phyloP scores from a whole-genome alignment of 64 coral and sea anemone genomes.

The Stichodactyla helianthus region DNA sequence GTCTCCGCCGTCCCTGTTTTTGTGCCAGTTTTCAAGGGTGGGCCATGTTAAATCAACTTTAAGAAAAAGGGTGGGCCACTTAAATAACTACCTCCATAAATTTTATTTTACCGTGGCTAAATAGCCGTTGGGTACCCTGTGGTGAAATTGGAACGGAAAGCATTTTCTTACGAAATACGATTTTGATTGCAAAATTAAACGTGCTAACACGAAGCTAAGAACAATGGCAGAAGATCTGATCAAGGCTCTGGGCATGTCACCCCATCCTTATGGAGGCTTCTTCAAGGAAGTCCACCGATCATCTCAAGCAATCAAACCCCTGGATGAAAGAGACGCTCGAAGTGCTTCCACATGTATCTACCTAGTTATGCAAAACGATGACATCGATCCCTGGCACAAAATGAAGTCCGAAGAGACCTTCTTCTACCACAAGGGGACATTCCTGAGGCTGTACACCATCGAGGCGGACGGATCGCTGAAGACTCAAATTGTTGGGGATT shows the following conservation, averaged over 20 bases:
- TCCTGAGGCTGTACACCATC: slow-evolving; percentile 55
- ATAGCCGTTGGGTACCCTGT: too few relatives aligned
- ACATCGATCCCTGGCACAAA: slow-evolving; percentile 69
- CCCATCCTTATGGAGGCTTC: slow-evolving; percentile 56
- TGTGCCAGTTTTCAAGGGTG: too few relatives aligned
- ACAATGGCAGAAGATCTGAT: slow-evolving; percentile 61
- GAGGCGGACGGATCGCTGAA: slow-evolving; percentile 49
- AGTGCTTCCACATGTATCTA: slow-evolving; percentile 76
- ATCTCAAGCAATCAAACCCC: slow-evolving; percentile 51
- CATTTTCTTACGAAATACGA: too few relatives aligned
- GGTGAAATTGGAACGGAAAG: too few relatives aligned
- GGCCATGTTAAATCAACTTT: too few relatives aligned
- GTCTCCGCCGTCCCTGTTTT: neutral
- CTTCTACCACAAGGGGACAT: slow-evolving; percentile 65
- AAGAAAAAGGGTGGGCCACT: too few relatives aligned
- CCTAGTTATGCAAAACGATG: slow-evolving; percentile 40
- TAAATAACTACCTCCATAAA: too few relatives aligned
- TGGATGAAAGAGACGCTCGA: slow-evolving; percentile 57
- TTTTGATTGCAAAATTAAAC: neutral
- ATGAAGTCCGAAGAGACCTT: slow-evolving; percentile 84
- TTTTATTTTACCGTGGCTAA: too few relatives aligned
- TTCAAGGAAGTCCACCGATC: slow-evolving; percentile 53
- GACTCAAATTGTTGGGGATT: slow-evolving; percentile 52
- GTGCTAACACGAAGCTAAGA: neutral
- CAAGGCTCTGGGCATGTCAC: slow-evolving; percentile 47